Base-by-base conservation (phyloP, 1,140 invertebrate species). In the Lethrus apterus region DNA sequence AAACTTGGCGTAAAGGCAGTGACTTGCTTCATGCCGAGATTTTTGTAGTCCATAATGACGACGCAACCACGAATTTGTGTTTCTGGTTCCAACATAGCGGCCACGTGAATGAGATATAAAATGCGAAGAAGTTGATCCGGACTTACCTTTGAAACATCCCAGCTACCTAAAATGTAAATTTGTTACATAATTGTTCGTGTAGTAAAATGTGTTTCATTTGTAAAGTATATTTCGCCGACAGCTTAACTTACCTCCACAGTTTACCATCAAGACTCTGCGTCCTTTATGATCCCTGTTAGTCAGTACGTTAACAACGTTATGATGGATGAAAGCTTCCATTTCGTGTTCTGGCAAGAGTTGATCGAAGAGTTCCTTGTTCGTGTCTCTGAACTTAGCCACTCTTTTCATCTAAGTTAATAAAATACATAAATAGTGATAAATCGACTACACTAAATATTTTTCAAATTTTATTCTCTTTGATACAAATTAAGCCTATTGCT, bases 41-140 rank as follows among this genome's bases (percentile, higher is more conserved):
- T 80, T 46, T 86, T 73, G 59, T 86, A 88, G 63, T 89, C 85
- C 78, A 89, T 84, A 32, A 89, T 72, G 4, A 86, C 84, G 13
- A 89, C 79, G 0, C 75, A 76, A 7, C 86, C 86, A 24, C 72
- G 72, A 13, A 84, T 72, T 66, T 87, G 84, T 2, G 81, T 79
- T 63, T 81, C 79, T 4, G 79, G 78, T 60, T 89, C 86, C 29
- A 81, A 52, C 26, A 86, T 72, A 1, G 85, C 84, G 0, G 78
- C 74, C 48, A 81, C 72, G 55, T 89, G 85, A 30, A 88, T 78
- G 45, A 89, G 62, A 58, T 88, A 89, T 52, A 88, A 81, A 46
- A 88, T 63, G 50, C 79, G 71, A 65, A 89, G 84, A 48, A 89
- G 61, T 53, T 84, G 78, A 58, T 88, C 84, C 5, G 82, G 71